These are phyloP conservation scores for Oncorhynchus clarkii DNA, from an alignment of 2,113 vertebrate genomes.

Conservation along the genomic window DNA sequence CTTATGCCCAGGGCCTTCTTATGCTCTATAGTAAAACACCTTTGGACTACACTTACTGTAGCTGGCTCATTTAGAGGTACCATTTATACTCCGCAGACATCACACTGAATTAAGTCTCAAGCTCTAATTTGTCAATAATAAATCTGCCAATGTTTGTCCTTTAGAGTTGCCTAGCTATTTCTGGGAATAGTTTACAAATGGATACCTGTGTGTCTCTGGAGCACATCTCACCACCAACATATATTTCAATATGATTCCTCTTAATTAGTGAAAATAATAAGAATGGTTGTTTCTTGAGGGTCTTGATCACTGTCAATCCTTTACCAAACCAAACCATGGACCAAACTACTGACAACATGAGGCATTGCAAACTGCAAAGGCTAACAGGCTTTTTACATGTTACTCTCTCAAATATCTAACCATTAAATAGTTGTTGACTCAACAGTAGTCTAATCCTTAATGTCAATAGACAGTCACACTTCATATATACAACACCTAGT, in stretches of 20 bases:
- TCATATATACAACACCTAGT: no score
- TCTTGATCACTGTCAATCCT: neutral
- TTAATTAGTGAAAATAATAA: neutral
- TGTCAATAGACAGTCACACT: no score
- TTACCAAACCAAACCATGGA: neutral
- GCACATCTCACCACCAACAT: neutral
- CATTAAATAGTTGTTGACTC: neutral
- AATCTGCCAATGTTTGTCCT: neutral
- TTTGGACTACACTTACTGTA: neutral
- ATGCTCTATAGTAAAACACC: neutral
- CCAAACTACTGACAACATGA: neutral
- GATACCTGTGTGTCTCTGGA: neutral
- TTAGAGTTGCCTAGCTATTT: no score
- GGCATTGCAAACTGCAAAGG: neutral
- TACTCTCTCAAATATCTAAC: neutral
- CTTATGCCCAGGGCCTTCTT: neutral
- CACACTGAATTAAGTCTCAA: neutral
- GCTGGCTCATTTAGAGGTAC: neutral
- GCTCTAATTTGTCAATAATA: neutral
- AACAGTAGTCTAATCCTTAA: no score
- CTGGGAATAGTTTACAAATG: neutral
- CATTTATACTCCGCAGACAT: conserved; percentile 8
- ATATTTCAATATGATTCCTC: neutral
- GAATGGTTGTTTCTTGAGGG: neutral
- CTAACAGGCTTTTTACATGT: neutral